Conservation (phyloP, 2,797 vertebrate genomes). For the Mico argentatus region DNA sequence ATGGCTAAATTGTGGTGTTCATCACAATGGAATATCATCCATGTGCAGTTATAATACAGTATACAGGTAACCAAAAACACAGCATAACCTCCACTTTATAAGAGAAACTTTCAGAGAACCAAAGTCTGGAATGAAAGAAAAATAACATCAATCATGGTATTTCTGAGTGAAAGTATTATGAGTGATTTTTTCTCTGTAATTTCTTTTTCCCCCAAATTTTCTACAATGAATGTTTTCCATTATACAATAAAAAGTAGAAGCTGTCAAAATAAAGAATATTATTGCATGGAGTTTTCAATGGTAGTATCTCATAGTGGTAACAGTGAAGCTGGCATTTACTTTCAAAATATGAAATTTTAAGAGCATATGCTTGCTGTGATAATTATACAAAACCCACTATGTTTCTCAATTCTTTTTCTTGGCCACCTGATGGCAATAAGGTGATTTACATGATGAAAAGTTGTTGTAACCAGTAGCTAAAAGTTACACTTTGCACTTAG, state of each 20-base stretch:
- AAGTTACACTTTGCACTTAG: neutral
- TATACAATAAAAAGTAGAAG: neutral
- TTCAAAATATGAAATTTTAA: constrained; percentile 18
- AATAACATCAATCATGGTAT: neutral
- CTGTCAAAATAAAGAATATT: constrained; percentile 25
- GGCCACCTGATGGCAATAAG: constrained; percentile 7
- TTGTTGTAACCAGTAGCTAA: neutral
- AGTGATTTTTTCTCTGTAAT: neutral
- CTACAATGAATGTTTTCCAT: neutral
- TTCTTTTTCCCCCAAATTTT: neutral
- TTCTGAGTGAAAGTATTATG: neutral
- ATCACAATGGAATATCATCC: neutral
- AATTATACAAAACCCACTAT: constrained; percentile 37
- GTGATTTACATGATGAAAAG: neutral
- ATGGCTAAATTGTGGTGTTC: neutral
- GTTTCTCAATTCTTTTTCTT: neutral
- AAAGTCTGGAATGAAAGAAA: neutral
- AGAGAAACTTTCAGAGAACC: neutral
- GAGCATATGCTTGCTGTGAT: constrained; percentile 37
- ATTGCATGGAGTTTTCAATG: neutral
- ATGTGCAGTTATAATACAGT: neutral
- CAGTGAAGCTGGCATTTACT: neutral
- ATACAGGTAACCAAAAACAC: neutral
- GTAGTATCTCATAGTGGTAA: neutral
- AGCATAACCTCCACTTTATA: neutral